phyloP scores from a whole-genome alignment of 2,797 vertebrate species.

The Halcyon leucocephala region DNA sequence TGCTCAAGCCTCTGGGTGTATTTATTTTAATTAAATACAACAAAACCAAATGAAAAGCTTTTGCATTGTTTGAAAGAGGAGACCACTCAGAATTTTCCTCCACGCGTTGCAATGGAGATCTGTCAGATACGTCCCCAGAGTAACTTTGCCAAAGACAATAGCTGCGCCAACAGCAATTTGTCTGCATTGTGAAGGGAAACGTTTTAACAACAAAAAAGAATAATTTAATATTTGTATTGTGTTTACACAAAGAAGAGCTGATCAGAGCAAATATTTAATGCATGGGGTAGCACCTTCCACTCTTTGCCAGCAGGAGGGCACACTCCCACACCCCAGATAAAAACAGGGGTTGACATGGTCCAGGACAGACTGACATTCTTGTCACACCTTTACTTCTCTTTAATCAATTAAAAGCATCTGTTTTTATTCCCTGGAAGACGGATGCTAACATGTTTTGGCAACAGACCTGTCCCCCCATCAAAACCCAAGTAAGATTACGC shows the following conservation, averaged over 20 bases:
- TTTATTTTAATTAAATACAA: conserved; percentile 67
- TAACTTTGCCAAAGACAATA: conserved; percentile 22
- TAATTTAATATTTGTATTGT: conserved; percentile 44
- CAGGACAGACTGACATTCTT: background rate
- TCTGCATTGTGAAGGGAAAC: conserved; percentile 33
- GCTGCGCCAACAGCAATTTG: conserved; percentile 38
- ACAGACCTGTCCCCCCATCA: background rate
- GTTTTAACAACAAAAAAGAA: background rate
- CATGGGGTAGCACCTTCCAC: background rate
- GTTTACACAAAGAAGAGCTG: background rate
- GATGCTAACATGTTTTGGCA: background rate
- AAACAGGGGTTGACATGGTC: accelerated
- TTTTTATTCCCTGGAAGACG: background rate
- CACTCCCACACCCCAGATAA: background rate
- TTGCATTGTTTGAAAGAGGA: conserved; percentile 8
- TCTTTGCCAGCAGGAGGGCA: accelerated
- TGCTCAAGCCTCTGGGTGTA: conserved; percentile 55
- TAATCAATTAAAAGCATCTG: background rate
- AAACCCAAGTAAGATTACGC: background rate
- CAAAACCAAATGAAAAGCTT: conserved; percentile 44
- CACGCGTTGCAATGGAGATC: background rate
- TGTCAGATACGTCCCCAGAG: conserved; percentile 39
- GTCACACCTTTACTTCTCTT: background rate
- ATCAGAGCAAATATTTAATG: accelerated
- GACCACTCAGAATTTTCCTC: conserved; percentile 45